phyloP scores from a whole-genome alignment of 2,113 vertebrate species.

The Atractosteus spatula region DNA sequence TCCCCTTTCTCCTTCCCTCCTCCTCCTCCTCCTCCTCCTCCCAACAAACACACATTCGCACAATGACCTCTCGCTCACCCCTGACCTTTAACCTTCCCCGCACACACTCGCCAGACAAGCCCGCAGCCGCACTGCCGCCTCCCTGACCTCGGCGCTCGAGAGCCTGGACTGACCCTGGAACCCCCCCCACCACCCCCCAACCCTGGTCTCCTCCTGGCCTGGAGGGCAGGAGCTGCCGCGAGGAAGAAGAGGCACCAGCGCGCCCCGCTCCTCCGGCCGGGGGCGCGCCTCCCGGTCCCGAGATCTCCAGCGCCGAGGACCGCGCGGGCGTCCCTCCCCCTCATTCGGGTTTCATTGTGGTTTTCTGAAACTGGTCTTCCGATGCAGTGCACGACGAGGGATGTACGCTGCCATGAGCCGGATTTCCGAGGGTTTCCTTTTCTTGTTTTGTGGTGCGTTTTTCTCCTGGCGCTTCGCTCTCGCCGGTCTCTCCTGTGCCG shows the following conservation, averaged over 20 bases:
- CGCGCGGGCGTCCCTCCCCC: slow-evolving; percentile 53
- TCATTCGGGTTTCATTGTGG: slow-evolving; percentile 53
- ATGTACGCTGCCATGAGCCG: slow-evolving; percentile 58
- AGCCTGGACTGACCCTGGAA: slow-evolving; percentile 38
- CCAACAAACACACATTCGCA: slow-evolving; percentile 6
- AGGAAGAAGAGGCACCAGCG: slow-evolving; percentile 35
- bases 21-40: not conserved
- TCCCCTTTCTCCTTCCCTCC: not conserved
- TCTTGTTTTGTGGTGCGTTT: slow-evolving; percentile 52
- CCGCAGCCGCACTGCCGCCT: slow-evolving; percentile 8
- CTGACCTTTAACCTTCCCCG: not conserved
- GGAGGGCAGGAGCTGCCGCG: slow-evolving; percentile 39
- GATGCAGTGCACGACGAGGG: slow-evolving; percentile 44
- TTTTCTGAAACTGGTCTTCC: slow-evolving; percentile 52
- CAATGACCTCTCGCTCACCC: not conserved
- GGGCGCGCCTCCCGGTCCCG: slow-evolving; percentile 46
- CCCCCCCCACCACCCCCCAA: slow-evolving; percentile 4
- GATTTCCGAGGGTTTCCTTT: slow-evolving; percentile 60
- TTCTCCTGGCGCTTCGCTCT: too few relatives aligned
- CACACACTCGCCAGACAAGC: not conserved
- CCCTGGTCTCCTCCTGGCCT: slow-evolving; percentile 40
- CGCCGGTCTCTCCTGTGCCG: too few relatives aligned
- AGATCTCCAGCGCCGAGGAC: slow-evolving; percentile 61
- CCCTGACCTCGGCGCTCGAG: slow-evolving; percentile 34
- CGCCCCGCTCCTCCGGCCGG: slow-evolving; percentile 47